Base-by-base conservation (phyloP, 2,113 vertebrate genomes). In the Mus pahari region DNA sequence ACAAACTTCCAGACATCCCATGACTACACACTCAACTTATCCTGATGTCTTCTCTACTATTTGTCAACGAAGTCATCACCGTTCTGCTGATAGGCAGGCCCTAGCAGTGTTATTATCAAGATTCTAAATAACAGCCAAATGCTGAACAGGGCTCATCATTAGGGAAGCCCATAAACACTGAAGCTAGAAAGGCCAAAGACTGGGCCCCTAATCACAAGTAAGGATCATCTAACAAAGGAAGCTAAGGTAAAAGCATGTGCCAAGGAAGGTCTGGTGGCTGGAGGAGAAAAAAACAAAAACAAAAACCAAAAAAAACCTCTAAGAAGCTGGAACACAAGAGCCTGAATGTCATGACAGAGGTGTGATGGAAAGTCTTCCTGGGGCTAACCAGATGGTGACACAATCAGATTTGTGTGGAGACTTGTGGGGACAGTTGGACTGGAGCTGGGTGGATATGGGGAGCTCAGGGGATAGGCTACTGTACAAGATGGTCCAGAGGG, bases 211-310 rank as follows among this genome's bases (percentile, higher is more conserved):
- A 2, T 62, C 79, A 24, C 19, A 62, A 62, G 62, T 13, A 78
- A 83, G 16, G 53, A 62, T 33, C 87, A 77, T 24, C 60, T 33
- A 60, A n/a, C 86, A 55, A 66, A 50, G 48, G 16, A 53, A 10
- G 90, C 28, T 7, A 45, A 36, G 22, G 28, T 0, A 11, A 64
- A 3, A 62, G 60, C 42, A 7, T 2, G 31, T 55, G 36, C 81
- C 70, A 94, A 86, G 92, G 60, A 94, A 86, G 94, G 45, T 3
- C 89, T 92, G 68, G 50, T 9, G 87, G 58, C 84, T 45, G 26
- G 31, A 22, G 22, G 62, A 16, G 33, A 36, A 20, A 20, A 13
- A n/a, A n/a, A n/a, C n/a, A n/a, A n/a, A n/a, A n/a, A n/a, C n/a
- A n/a, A n/a, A n/a, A n/a, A n/a, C n/a, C 45, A 36, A 20, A 20